Evolutionary conservation across 2,113 vertebrate species (phyloP).

Genomic region (Tragulus kanchil): DNA sequence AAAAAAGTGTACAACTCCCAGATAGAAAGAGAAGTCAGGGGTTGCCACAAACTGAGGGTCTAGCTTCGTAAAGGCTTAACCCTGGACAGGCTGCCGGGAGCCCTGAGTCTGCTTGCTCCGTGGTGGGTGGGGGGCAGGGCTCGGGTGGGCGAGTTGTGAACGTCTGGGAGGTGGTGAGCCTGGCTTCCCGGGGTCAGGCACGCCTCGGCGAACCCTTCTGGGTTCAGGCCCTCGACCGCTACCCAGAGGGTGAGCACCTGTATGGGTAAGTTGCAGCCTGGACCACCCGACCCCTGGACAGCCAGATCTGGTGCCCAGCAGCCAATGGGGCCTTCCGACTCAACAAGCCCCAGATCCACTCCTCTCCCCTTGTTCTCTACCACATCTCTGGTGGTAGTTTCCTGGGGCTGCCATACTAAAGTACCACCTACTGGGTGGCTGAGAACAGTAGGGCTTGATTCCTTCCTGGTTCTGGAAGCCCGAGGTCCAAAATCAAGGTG

Average conservation of each 20-base stretch:
- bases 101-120: background rate
- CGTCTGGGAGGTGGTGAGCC: background rate
- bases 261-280: accelerated
- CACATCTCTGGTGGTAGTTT: background rate
- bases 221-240: background rate
- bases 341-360: too few species aligned
- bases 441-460: background rate
- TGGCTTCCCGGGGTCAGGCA: background rate
- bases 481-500: background rate
- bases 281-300: background rate
- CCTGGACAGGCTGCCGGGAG: background rate
- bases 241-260: background rate
- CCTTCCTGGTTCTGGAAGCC: background rate
- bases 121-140: background rate
- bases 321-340: background rate
- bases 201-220: background rate
- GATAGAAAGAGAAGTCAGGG: background rate
- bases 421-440: too few species aligned
- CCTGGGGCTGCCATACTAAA: background rate
- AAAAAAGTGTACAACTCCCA: background rate
- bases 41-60: background rate
- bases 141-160: background rate
- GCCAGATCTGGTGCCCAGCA: background rate
- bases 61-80: background rate
- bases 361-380: background rate